Base-by-base conservation (phyloP, 2,797 vertebrate species). In the Toxotes lorentzi region DNA sequence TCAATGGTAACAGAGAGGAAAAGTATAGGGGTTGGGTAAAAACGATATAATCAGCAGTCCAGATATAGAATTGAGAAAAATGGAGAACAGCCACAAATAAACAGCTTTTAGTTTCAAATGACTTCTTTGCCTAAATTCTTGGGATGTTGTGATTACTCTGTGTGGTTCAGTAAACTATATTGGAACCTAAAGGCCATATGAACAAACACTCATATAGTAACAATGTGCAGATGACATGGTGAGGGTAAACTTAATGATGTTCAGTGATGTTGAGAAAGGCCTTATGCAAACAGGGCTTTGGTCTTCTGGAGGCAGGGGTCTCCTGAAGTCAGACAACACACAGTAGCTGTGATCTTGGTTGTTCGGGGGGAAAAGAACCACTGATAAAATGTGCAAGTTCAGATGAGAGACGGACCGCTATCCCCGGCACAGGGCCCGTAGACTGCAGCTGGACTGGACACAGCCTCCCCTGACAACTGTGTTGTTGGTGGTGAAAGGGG, bases 391-490 rank as follows among this genome's bases (percentile, higher is more conserved):
- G 53, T 86, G 86, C 87, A 64, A 57, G 80, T 69, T 91, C 81
- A 92, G 86, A 82, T 45, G 78, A 35, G 60, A 83, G 64, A 73
- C 53, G 65, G 74, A 69, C 71, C 78, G 60, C 16, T 12, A 23
- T 67, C 78, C 54, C 65, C n/a, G 43, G 72, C 64, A 60, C 74
- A 41, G 81, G 57, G 48, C 35, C 47, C 47, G 30, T 35, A 57
- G 70, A 71, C 76, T 78, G 71, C 85, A 87, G 87, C 86, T 83
- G 87, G 81, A 88, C 81, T 21, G 63, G 77, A 85, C 90, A 91
- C 92, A 94, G 91, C 86, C 89, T 73, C 65, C 51, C 35, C 48
- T 70, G 84, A 91, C 93, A 93, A 90, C 92, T 92, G 92, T 88
- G 88, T 65, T 63, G 74, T 11, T 66, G 40, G 69, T 21, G 50